Conservation (phyloP, 1,140 invertebrate species). For the Halyomorpha halys region DNA sequence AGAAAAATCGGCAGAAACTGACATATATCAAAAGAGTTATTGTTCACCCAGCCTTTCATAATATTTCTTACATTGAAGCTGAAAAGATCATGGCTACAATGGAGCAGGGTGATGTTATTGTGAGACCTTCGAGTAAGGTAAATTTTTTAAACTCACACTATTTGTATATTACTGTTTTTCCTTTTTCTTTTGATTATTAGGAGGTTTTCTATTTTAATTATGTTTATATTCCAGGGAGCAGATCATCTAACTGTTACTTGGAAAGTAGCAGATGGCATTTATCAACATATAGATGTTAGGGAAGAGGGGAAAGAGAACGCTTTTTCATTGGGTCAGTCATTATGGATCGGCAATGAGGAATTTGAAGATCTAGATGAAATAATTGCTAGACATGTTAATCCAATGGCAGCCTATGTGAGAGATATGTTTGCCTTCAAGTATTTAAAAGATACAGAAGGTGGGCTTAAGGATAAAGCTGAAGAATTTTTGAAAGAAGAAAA, state of each 20-base stretch:
- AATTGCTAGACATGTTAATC: conserved; percentile 87
- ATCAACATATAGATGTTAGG: conserved; percentile 89
- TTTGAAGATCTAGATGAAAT: conserved; percentile 99
- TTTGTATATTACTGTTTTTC: neutral
- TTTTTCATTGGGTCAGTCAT: conserved; percentile 81
- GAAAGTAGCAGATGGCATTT: conserved; percentile 91
- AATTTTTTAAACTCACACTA: neutral
- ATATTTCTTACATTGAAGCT: conserved; percentile 86
- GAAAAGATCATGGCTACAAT: conserved; percentile 82
- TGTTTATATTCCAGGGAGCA: conserved; percentile 48
- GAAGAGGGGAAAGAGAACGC: conserved; percentile 96
- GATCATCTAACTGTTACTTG: conserved; percentile 96
- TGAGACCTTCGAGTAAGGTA: conserved; percentile 89
- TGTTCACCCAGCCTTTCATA: conserved; percentile 94
- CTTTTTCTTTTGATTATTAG: neutral
- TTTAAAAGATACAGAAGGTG: conserved; percentile 59
- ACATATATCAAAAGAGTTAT: conserved; percentile 92
- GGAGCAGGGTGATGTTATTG: conserved; percentile 93
- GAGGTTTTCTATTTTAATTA: neutral
- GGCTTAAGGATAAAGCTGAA: conserved; percentile 75
- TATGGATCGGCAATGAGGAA: conserved; percentile 81
- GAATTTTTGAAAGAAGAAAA: conserved; percentile 79
- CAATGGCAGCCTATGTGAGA: conserved; percentile 85
- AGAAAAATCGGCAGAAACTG: conserved; percentile 64
- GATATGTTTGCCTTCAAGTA: conserved; percentile 90